These are phyloP conservation scores for Calycopis cecrops DNA, from an alignment of 1,140 invertebrate species.

Conservation along the genomic window DNA sequence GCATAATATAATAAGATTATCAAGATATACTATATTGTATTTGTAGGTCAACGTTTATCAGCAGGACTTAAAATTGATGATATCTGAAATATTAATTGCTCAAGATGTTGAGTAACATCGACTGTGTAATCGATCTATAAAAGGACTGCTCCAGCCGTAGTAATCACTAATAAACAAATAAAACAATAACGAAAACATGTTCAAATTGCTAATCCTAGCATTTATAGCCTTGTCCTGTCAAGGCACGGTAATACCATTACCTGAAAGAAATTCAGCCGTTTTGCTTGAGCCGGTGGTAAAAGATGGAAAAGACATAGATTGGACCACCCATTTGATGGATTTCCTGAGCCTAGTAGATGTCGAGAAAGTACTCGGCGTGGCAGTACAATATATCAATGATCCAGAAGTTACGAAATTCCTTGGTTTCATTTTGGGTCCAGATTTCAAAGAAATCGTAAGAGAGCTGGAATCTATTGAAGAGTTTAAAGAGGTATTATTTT, in stretches of 20 bases:
- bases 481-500: slow-evolving; percentile 31
- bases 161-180: neutral
- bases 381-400: slow-evolving; percentile 29
- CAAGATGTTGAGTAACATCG: slow-evolving; percentile 12
- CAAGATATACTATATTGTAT: neutral
- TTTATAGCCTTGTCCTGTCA: slow-evolving; percentile 12
- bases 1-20: slow-evolving; percentile 9
- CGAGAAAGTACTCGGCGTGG: slow-evolving; percentile 25
- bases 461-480: slow-evolving; percentile 32
- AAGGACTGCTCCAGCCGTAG: slow-evolving; percentile 2
- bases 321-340: slow-evolving; percentile 29
- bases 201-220: slow-evolving; percentile 13
- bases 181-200: slow-evolving; percentile 11
- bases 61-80: slow-evolving; percentile 1
- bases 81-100: slow-evolving; percentile 3
- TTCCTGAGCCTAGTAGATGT: slow-evolving; percentile 33
- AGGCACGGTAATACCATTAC: slow-evolving; percentile 17
- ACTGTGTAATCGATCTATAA: slow-evolving; percentile 9
- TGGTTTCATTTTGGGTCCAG: slow-evolving; percentile 26
- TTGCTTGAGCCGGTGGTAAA: neutral
- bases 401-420: slow-evolving; percentile 33
- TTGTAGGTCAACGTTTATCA: slow-evolving; percentile 15
- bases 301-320: slow-evolving; percentile 16
- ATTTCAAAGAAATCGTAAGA: slow-evolving; percentile 30
- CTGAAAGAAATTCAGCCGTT: slow-evolving; percentile 14